Percentiles rank a stretch among this genome's conserved stretches.
phyloP scores from a whole-genome alignment of 1,140 invertebrate species.

The Leptinotarsa lineolata region DNA sequence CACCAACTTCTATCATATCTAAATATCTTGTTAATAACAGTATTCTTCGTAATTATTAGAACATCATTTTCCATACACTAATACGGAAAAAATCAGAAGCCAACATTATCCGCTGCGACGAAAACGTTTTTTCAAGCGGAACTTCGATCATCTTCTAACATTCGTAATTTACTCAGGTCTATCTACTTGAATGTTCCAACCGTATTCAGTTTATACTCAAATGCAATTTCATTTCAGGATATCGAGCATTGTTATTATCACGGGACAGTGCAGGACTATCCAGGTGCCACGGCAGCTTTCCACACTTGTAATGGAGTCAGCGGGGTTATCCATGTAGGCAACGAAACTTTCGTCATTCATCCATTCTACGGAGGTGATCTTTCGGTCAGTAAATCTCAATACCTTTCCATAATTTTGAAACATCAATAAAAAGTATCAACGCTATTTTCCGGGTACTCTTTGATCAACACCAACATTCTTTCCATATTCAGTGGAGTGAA shows the following conservation, averaged over 20 bases:
- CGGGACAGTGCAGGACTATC: conserved; percentile 92
- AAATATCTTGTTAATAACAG: too few species aligned
- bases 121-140: too few species aligned
- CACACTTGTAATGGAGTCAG: conserved; percentile 96
- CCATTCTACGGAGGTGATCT: conserved; percentile 94
- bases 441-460: too few species aligned
- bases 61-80: too few species aligned
- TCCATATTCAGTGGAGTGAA: too few species aligned
- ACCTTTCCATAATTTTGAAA: too few species aligned
- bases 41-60: too few species aligned
- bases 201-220: not conserved
- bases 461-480: too few species aligned
- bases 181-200: not conserved
- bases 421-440: too few species aligned
- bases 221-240: conserved; percentile 69
- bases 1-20: too few species aligned
- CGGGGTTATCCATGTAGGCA: conserved; percentile 93
- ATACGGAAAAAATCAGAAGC: too few species aligned
- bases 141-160: not conserved
- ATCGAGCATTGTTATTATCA: conserved; percentile 97
- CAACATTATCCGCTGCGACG: too few species aligned
- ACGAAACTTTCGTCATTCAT: conserved; percentile 96
- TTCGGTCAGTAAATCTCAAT: conserved; percentile 75
- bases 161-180: not conserved
- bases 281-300: conserved; percentile 93